phyloP scores from a whole-genome alignment of 2,797 vertebrate species.

The Ispidina picta region DNA sequence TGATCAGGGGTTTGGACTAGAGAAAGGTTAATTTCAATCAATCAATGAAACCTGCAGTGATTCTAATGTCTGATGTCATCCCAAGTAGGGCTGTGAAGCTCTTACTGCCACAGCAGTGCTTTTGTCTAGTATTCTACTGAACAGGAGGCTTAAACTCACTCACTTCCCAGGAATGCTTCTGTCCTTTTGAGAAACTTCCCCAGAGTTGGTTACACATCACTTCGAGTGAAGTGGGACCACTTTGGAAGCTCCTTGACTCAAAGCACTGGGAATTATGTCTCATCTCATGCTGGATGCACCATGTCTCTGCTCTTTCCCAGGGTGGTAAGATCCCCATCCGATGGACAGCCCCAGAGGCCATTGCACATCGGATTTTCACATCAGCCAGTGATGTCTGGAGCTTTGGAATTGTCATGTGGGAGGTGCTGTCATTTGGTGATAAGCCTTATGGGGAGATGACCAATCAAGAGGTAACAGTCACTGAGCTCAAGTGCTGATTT shows the following conservation, averaged over 20 bases:
- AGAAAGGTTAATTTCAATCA: background rate
- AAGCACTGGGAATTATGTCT: background rate
- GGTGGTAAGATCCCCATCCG: conserved; percentile 82
- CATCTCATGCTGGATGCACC: background rate
- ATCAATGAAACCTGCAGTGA: background rate
- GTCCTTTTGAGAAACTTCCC: background rate
- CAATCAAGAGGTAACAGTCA: conserved; percentile 81
- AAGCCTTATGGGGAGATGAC: conserved; percentile 83
- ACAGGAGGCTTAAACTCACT: background rate
- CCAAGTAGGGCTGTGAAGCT: background rate
- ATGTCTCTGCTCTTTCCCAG: conserved; percentile 44
- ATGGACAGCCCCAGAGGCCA: conserved; percentile 84
- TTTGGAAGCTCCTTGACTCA: background rate
- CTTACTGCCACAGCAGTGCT: background rate
- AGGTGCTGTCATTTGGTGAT: conserved; percentile 84
- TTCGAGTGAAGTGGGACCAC: background rate
- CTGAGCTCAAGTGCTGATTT: background rate
- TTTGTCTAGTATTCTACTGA: background rate
- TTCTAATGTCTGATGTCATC: background rate
- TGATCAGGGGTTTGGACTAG: background rate
- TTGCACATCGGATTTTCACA: conserved; percentile 81
- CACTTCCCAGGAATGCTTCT: background rate
- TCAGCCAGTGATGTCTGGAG: conserved; percentile 84
- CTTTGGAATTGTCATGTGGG: conserved; percentile 84
- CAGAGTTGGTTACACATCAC: background rate